Conservation (phyloP, 2,113 vertebrate species). For the Polyodon spathula region DNA sequence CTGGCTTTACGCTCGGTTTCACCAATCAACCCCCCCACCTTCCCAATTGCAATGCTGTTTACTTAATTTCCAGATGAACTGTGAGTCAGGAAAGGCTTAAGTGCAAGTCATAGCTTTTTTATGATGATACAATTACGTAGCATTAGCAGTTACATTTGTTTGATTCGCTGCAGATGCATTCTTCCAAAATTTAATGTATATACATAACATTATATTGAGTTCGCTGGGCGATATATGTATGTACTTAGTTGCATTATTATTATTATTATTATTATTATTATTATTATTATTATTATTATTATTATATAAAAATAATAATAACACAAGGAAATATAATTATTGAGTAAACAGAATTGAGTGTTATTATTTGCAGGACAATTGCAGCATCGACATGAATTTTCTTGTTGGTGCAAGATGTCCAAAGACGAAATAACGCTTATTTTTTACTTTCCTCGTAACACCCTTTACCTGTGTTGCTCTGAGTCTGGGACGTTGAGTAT, state of each 20-base stretch:
- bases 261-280: no score
- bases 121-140: not conserved
- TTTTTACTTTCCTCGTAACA: not conserved
- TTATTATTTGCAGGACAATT: not conserved
- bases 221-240: no score
- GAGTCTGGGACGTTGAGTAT: not conserved
- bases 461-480: not conserved
- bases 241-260: no score
- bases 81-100: not conserved
- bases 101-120: not conserved
- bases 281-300: no score
- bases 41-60: not conserved
- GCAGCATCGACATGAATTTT: not conserved
- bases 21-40: not conserved
- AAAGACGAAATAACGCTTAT: not conserved
- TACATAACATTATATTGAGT: no score
- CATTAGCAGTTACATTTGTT: not conserved
- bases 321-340: no score
- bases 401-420: not conserved
- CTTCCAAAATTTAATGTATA: no score
- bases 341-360: no score
- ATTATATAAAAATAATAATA: no score
- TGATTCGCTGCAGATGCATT: no score
- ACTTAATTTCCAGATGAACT: not conserved
- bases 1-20: conserved; percentile 3